Conservation (phyloP, 2,113 vertebrate species). For the Rhinolophus sinicus region DNA sequence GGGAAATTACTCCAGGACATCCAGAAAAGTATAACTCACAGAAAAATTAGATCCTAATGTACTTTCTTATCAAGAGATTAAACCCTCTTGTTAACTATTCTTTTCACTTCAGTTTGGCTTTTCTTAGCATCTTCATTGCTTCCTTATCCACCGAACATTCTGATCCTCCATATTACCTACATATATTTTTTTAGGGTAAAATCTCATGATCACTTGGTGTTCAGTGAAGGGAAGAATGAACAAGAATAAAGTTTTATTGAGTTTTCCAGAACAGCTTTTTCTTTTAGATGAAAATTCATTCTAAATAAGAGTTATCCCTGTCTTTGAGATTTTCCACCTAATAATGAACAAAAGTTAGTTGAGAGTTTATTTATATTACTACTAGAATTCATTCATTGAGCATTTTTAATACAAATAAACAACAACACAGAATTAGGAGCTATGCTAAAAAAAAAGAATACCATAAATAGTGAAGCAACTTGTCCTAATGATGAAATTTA, state of each 20-base stretch:
- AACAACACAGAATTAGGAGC: slow-evolving; percentile 17
- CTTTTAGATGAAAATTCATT: neutral
- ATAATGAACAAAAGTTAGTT: slow-evolving; percentile 12
- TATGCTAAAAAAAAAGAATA: neutral
- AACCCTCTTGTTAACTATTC: neutral
- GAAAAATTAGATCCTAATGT: neutral
- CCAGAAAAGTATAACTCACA: neutral
- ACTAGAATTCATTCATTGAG: neutral
- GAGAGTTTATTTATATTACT: slow-evolving; percentile 22
- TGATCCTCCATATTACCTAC: neutral
- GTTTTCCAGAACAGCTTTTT: neutral
- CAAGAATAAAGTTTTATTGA: neutral
- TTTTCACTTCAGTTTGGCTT: neutral
- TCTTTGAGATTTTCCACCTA: slow-evolving; percentile 7
- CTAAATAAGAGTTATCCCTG: neutral
- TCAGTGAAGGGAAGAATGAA: neutral
- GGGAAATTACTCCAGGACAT: neutral
- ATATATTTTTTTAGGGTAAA: neutral
- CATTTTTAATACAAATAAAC: neutral
- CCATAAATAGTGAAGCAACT: neutral
- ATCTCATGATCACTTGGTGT: neutral
- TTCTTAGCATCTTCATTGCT: neutral
- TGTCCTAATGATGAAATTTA: slow-evolving; percentile 42
- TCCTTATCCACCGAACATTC: neutral
- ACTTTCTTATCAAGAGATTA: neutral